Evolutionary conservation across 2,113 vertebrate genomes (phyloP).

Genomic region (Nerophis ophidion): DNA sequence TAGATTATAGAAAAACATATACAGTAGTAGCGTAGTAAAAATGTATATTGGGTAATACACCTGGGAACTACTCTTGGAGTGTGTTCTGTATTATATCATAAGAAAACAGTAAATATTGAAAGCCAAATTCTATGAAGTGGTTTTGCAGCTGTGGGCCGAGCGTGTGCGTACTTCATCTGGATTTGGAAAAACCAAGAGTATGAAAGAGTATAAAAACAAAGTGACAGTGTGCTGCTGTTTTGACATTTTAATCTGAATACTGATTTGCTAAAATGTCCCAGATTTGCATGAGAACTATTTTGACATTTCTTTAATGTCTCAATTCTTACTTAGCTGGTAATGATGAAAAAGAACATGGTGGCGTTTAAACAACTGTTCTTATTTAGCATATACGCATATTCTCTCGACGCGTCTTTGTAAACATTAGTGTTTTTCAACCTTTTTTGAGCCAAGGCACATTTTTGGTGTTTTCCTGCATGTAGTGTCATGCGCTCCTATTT

Average conservation of each 20-base stretch:
- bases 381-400: slow-evolving; percentile 40
- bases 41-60: slow-evolving; percentile 14
- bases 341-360: slow-evolving; percentile 11
- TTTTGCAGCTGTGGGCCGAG: not conserved
- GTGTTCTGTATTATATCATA: not conserved
- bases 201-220: not conserved
- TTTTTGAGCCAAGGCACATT: no score
- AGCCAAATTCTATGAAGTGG: slow-evolving; percentile 1
- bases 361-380: slow-evolving; percentile 67
- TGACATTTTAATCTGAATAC: not conserved
- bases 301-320: slow-evolving; percentile 9
- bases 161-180: not conserved
- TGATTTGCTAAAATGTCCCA: not conserved
- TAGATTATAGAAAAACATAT: slow-evolving; percentile 10
- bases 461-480: no score
- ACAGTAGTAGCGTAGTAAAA: not conserved
- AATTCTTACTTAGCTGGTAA: slow-evolving; percentile 18
- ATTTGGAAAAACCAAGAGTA: not conserved
- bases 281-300: not conserved
- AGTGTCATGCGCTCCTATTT: no score
- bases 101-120: not conserved
- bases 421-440: no score
- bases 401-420: slow-evolving; percentile 19
- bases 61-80: not conserved
- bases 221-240: not conserved